phyloP scores from a whole-genome alignment of 2,888 invertebrate genomes.

The Dolichomitus sp. region DNA sequence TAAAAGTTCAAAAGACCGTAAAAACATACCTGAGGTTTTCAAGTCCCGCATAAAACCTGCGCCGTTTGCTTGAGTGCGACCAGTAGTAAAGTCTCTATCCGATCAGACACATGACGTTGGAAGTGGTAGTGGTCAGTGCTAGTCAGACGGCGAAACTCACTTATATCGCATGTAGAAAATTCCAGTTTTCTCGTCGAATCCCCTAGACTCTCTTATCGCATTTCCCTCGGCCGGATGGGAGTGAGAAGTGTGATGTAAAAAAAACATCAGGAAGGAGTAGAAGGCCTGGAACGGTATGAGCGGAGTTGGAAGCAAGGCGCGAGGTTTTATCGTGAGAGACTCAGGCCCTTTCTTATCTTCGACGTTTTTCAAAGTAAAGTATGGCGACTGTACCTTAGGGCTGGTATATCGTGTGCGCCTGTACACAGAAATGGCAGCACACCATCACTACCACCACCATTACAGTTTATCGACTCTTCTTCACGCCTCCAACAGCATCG shows the following conservation, averaged over 20 bases:
- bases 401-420: constrained; percentile 1
- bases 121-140: constrained; percentile 24
- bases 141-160: constrained; percentile 44
- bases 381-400: constrained; percentile 21
- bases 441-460: constrained; percentile 14
- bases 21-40: not conserved
- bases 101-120: constrained; percentile 2
- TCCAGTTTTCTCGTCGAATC: constrained; percentile 53
- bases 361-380: constrained; percentile 60
- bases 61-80: not conserved
- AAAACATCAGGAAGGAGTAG: constrained; percentile 5
- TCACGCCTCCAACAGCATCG: constrained; percentile 31
- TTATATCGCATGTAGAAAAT: constrained; percentile 20
- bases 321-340: constrained; percentile 57
- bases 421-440: constrained; percentile 2
- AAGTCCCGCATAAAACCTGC: not conserved
- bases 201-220: constrained; percentile 56
- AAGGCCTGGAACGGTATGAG: constrained; percentile 31
- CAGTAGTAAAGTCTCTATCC: constrained; percentile 23
- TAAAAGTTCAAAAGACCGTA: not conserved
- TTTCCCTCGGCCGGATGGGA: constrained; percentile 54
- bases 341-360: constrained; percentile 63
- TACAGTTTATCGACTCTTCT: constrained; percentile 50
- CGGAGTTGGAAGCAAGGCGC: constrained; percentile 1
- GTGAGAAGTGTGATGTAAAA: constrained; percentile 46